Conservation (phyloP, 35 echinoderm and acorn worm species). For the Patiria miniata region DNA sequence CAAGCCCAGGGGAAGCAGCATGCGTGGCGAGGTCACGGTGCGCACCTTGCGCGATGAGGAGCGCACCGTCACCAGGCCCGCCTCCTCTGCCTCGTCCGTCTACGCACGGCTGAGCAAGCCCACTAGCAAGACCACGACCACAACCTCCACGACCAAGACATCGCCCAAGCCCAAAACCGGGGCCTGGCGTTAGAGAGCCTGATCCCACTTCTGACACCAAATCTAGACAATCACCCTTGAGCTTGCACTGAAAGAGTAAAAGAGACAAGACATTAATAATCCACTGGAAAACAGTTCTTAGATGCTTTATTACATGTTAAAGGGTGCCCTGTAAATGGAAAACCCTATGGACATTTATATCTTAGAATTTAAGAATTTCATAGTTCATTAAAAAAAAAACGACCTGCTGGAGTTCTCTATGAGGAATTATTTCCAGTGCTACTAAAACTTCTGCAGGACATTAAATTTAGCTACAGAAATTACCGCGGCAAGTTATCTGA, state of each 20-base stretch:
- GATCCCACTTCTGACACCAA: slow-evolving; percentile 12
- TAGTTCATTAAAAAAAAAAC: background rate
- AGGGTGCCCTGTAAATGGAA: background rate
- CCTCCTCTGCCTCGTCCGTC: background rate
- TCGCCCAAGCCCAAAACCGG: background rate
- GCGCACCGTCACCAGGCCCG: slow-evolving; percentile 77
- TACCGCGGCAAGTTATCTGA: background rate
- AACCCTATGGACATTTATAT: background rate
- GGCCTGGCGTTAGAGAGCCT: background rate
- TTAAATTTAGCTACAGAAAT: background rate
- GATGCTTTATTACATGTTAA: background rate
- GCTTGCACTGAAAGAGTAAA: background rate
- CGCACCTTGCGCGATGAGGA: slow-evolving; percentile 85
- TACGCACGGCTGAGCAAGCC: background rate
- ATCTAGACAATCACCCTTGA: background rate
- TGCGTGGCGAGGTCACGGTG: slow-evolving; percentile 77
- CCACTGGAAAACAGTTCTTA: background rate
- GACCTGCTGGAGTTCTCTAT: too few relatives aligned
- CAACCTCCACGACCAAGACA: slow-evolving; percentile 1
- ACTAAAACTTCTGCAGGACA: too few relatives aligned
- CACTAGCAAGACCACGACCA: background rate
- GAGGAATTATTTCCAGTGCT: too few relatives aligned
- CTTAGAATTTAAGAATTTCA: background rate
- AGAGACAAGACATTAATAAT: background rate
- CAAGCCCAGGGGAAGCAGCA: slow-evolving; percentile 47